These are phyloP conservation scores for Erebia aethiops DNA, from an alignment of 2,888 invertebrate species.

Conservation along the genomic window DNA sequence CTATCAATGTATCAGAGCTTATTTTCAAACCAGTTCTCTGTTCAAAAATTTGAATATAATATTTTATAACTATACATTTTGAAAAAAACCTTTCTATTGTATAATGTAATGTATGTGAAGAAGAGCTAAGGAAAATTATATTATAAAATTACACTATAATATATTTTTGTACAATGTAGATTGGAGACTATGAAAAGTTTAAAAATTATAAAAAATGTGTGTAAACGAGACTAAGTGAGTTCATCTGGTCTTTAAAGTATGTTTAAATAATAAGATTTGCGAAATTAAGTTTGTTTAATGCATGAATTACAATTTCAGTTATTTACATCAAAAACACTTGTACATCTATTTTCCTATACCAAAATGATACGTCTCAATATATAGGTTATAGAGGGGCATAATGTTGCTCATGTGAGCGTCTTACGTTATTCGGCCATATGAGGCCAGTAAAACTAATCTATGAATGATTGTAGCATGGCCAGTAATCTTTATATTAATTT, in stretches of 20 bases:
- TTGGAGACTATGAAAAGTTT: not conserved
- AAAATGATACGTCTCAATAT: too few species aligned
- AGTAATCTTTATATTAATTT: not conserved
- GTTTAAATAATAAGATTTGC: too few species aligned
- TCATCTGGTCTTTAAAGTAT: too few species aligned
- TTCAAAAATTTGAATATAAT: not conserved
- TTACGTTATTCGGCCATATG: not conserved
- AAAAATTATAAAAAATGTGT: not conserved
- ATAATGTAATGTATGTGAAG: not conserved
- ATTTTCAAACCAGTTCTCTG: not conserved
- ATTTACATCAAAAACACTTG: too few species aligned
- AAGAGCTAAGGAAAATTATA: not conserved
- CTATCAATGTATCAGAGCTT: conserved; percentile 25
- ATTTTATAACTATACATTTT: conserved; percentile 11
- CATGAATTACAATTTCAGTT: too few species aligned
- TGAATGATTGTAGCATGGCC: not conserved
- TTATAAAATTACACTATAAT: conserved; percentile 4
- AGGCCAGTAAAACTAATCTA: not conserved
- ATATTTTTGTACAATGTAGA: conserved; percentile 11
- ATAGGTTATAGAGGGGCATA: too few species aligned
- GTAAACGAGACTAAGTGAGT: too few species aligned
- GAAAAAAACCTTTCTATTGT: not conserved
- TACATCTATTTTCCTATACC: too few species aligned
- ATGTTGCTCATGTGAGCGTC: not conserved
- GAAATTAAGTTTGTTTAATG: too few species aligned